Evolutionary conservation across 1,140 invertebrate species (phyloP), one percentile per base, ranked within the genome.

Genomic region (Potamilus streckersoni): DNA sequence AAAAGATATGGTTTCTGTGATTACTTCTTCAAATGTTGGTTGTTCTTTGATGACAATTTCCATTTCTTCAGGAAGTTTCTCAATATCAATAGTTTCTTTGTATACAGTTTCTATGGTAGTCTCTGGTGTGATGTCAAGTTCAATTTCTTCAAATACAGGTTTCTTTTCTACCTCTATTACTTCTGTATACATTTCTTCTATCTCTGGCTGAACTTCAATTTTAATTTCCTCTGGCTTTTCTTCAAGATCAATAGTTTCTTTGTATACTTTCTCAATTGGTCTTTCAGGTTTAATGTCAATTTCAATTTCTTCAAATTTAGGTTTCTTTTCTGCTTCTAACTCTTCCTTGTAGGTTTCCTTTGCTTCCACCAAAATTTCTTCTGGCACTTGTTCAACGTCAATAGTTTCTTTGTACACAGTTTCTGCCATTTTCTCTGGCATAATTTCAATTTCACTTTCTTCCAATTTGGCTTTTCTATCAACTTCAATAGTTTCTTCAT

Each of bases 341-440:
- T 71, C 59, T 62, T 13, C 56, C 14, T 64, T 56, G n/a, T n/a
- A 49, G 5, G 49, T 65, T 16, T 20, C 19, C 15, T 64, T 68
- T 12, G 67, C 68, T 58, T 74, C 72, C 58, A 74, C 63, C 31
- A 38, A n/a, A 20, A 67, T 49, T 1, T 68, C 64, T 55, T 27
- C 27, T 69, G 4, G 61, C 55, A 62, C n/a, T 65, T 73, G 15
- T 59, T 79, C 75, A 56, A 56, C 56, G 31, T 76, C 73, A 55
- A 68, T 31, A 75, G 31, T 12, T 62, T 62, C 63, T 20, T 13
- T 57, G n/a, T 75, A 59, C 38, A 69, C n/a, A 56, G 55, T 60
- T 38, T 69, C 73, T 23, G 38, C 63, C 16, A 17, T 74, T 11
- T 23, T 63, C 49, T 67, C 72, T 27, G 60, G n/a, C 1, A 31